phyloP scores from a whole-genome alignment of 2,113 vertebrate genomes.

The Oceanodroma tethys region DNA sequence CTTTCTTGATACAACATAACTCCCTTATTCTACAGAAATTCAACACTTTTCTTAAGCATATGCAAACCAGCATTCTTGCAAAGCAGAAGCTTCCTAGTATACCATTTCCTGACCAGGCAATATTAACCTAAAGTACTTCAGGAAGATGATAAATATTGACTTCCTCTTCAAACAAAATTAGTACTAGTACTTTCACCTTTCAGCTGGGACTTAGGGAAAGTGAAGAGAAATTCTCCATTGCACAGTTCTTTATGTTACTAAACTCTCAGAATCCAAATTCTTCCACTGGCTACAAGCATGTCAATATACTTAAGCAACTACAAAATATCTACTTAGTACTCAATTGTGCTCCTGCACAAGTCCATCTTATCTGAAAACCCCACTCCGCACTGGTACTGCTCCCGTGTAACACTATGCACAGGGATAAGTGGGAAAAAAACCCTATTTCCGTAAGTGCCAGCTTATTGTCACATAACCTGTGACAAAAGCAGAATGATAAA shows the following conservation, averaged over 20 bases:
- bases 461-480: not conserved
- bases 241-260: not conserved
- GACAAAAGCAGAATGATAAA: not conserved
- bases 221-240: not conserved
- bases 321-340: not conserved
- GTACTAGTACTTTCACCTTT: slow-evolving; percentile 19
- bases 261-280: not conserved
- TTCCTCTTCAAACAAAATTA: not conserved
- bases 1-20: not conserved
- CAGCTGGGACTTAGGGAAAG: not conserved
- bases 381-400: not conserved
- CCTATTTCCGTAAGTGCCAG: not conserved
- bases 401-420: not conserved
- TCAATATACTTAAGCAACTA: not conserved
- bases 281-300: not conserved
- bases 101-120: not conserved
- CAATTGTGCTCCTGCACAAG: not conserved
- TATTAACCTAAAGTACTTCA: not conserved
- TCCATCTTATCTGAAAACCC: not conserved
- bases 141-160: not conserved
- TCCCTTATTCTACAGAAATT: not conserved
- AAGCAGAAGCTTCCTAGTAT: not conserved
- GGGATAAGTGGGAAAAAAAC: not conserved
- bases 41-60: not conserved
- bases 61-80: not conserved